Evolutionary conservation across 1,140 invertebrate species (phyloP).

Genomic region (Steinernema feltiae): DNA sequence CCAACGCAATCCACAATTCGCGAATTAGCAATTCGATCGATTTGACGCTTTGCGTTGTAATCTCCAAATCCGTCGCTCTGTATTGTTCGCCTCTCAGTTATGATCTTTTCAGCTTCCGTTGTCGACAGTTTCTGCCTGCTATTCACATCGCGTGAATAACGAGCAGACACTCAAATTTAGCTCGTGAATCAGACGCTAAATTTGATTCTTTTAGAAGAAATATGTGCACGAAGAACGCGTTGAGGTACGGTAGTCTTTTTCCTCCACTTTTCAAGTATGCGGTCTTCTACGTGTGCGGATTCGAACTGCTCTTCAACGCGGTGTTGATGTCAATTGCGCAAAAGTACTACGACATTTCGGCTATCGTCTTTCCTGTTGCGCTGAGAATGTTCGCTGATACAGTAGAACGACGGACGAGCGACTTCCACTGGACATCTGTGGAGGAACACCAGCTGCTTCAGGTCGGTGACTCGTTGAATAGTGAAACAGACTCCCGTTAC

Average conservation of each 20-base stretch:
- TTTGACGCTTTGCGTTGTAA: not conserved
- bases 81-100: not conserved
- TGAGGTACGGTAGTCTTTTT: not conserved
- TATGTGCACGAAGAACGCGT: not conserved
- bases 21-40: conserved; percentile 11
- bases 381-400: not conserved
- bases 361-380: not conserved
- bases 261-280: not conserved
- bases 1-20: not conserved
- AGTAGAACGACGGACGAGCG: not conserved
- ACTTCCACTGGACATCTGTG: not conserved
- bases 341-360: not conserved
- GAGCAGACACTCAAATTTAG: too few relatives aligned
- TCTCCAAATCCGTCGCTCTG: not conserved
- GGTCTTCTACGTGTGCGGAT: conserved; percentile 1
- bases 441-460: not conserved
- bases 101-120: not conserved
- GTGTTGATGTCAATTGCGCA: not conserved
- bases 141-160: not conserved
- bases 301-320: not conserved
- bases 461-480: not conserved
- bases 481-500: not conserved
- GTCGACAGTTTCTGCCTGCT: not conserved
- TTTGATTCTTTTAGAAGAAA: not conserved
- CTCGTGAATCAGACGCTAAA: not conserved